Evolutionary conservation across 2,888 invertebrate species (phyloP), one percentile per base, ranked within the genome.

Genomic region (Sclerodermus sp.): DNA sequence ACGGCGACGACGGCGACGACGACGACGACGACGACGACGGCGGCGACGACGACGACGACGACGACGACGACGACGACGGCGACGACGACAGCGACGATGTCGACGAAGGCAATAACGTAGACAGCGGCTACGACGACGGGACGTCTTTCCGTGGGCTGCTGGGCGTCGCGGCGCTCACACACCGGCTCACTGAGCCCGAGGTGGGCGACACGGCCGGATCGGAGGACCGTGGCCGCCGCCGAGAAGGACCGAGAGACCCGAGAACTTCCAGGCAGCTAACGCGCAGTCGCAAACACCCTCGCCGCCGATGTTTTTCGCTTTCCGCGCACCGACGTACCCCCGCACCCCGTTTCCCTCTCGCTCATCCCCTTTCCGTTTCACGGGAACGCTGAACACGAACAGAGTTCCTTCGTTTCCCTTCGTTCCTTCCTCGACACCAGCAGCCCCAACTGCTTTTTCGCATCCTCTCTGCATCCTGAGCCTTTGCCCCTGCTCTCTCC

Each of bases 111-210:
- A n/a, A 16, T 13, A 34, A 34, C 38, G 38, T 14, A 15, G 38
- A 38, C 3, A 16, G 37, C 45, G 34, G 43, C 38, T 51, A 47
- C 38, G 17, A 38, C 38, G 38, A 16, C 16, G 34, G 10, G 12
- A 38, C 38, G 38, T 10, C 17, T 38, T n/a, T n/a, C 15, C 15
- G 14, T 38, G 54, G 45, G 52, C 58, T 62, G 55, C 50, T 60
- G 60, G 56, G 65, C 60, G 65, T 65, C 66, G 66, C 66, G 66
- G 67, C 61, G 66, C 67, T 65, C 61, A 67, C 58, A 63, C 66
- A 66, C 63, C 66, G 67, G 67, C 65, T 65, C 67, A 66, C 66
- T 66, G 66, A 66, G 65, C 65, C 18, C 61, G 55, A 63, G 55
- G 61, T 66, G 58, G 64, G 60, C 60, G 58, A 66, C 51, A 60